phyloP scores from a whole-genome alignment of 2,888 invertebrate genomes.

The Acheta domesticus region DNA sequence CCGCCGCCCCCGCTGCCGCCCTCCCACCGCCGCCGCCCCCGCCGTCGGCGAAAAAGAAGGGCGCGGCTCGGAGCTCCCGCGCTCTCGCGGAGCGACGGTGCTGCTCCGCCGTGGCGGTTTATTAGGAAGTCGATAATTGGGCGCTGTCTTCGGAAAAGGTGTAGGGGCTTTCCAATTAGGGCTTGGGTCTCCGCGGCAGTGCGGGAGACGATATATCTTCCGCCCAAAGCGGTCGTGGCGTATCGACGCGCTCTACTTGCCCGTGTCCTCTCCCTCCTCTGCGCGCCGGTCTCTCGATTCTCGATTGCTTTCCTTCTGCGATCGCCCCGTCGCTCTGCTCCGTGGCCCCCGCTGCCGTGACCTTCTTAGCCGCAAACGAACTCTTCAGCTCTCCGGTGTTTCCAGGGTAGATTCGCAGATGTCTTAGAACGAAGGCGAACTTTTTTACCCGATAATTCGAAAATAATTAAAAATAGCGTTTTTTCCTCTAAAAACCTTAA shows the following conservation, averaged over 20 bases:
- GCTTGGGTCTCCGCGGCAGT: background rate
- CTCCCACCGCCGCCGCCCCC: too few relatives aligned
- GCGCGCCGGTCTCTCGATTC: background rate
- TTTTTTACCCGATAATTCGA: too few relatives aligned
- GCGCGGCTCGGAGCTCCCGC: background rate
- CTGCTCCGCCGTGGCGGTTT: background rate
- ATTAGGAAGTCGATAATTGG: constrained; percentile 10
- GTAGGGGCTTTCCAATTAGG: constrained; percentile 6
- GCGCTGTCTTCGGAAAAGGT: constrained; percentile 6
- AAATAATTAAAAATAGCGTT: too few relatives aligned
- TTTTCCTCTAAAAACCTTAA: too few relatives aligned
- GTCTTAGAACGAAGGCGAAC: too few relatives aligned
- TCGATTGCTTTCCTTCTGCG: background rate
- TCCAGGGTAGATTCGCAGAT: too few relatives aligned
- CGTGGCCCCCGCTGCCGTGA: too few relatives aligned
- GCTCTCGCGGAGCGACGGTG: background rate
- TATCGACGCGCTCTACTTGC: background rate
- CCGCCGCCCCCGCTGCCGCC: too few relatives aligned
- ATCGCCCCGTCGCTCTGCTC: background rate
- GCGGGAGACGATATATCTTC: background rate
- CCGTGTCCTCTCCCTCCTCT: background rate
- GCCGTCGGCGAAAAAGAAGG: background rate
- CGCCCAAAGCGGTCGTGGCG: background rate
- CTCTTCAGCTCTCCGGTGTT: too few relatives aligned
- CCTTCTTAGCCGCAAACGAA: too few relatives aligned